Percentiles rank a stretch among this genome's conserved stretches.
Evolutionary conservation across 2,797 vertebrate genomes (phyloP).

Genomic region (Lepus townsendii): DNA sequence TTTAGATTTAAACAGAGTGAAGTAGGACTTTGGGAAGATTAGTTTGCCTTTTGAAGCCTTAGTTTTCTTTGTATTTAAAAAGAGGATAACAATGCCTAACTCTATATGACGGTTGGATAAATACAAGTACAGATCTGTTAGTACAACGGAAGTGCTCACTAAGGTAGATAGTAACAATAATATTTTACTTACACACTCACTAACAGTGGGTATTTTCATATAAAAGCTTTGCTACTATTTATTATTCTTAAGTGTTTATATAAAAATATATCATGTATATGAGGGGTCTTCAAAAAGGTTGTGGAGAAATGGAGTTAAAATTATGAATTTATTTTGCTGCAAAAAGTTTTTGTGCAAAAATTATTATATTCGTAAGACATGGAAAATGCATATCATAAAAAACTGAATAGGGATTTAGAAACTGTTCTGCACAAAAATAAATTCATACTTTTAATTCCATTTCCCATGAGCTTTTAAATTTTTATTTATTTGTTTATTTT

Average conservation of each 20-base stretch:
- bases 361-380: too few species aligned
- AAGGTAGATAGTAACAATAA: neutral
- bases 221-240: neutral
- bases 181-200: conserved; percentile 32
- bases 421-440: too few species aligned
- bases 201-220: neutral
- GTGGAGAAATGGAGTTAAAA: too few species aligned
- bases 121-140: neutral
- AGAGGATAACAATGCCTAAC: neutral
- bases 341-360: too few species aligned
- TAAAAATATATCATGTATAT: neutral
- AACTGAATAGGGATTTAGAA: too few species aligned
- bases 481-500: too few species aligned
- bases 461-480: too few species aligned
- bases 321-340: too few species aligned
- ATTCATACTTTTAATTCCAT: too few species aligned
- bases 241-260: neutral
- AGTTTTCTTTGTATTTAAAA: neutral
- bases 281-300: too few species aligned
- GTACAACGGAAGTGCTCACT: neutral
- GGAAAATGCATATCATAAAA: too few species aligned
- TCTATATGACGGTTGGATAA: neutral
- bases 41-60: neutral
- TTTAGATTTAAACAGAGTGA: neutral
- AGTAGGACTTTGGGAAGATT: neutral